Base-by-base conservation (phyloP, 2,113 vertebrate genomes). In the Hypomesus transpacificus region DNA sequence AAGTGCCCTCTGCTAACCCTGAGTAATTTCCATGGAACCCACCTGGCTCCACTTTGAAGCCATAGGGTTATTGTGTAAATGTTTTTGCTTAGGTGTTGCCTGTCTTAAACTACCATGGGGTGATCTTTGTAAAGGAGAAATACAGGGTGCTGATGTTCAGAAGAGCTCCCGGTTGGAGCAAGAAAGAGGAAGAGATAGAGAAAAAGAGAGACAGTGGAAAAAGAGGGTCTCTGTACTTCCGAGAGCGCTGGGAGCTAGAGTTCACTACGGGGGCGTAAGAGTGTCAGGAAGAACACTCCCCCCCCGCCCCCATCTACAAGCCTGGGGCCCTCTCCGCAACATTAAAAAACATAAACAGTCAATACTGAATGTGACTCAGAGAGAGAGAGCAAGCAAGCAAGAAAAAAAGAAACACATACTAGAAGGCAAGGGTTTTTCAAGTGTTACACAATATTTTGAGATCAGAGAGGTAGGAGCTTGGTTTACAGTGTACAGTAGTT, bases 181-280 rank as follows among this genome's bases (percentile, higher is more conserved):
- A 82, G 84, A 86, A 77, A 84, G 82, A 80, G 77, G 82, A 80
- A 88, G 85, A 57, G 18, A 50, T 78, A 81, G 77, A 83, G 77
- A 87, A 75, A 83, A 76, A 79, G 84, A 79, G 81, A 87, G 85
- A 71, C 76, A 84, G 80, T 84, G 79, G 83, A 88, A 84, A 87
- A 83, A 82, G 83, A 86, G 60, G 87, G 87, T 89, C 83, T 91
- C 82, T 90, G 88, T 90, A 89, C 87, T 91, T 90, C 87, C 83
- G 80, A 84, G 88, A 91, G 89, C 84, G 88, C 89, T 90, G 85
- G 88, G 90, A 92, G 90, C 89, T 88, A 84, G 86, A 92, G 92
- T 92, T 93, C 91, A 92, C 87, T 89, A 91, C 68, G 90, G 92
- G 91, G 92, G 92, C 91, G 92, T 92, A 89, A 91, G 89, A 89